Conservation (phyloP, 2,113 vertebrate genomes). For the Odontophorus gujanensis region DNA sequence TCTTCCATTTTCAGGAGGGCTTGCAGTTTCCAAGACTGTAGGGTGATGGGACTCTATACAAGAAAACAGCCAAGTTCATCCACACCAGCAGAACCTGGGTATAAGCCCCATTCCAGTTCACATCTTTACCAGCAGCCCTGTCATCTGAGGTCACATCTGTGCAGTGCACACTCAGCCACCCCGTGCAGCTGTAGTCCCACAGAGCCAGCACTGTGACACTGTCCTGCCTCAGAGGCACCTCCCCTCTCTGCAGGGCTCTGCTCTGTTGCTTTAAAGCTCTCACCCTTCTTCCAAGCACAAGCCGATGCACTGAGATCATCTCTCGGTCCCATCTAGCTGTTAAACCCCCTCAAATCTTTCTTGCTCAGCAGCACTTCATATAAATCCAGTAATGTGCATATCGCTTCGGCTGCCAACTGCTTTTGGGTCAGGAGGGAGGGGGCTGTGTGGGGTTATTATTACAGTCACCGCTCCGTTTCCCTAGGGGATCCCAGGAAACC, state of each 20-base stretch:
- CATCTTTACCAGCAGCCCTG: background rate
- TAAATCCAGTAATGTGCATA: constrained; percentile 70
- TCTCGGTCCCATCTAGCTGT: constrained; percentile 57
- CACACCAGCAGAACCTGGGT: accelerated
- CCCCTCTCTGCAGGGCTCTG: background rate
- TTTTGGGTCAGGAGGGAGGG: constrained; percentile 5
- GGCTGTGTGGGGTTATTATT: background rate
- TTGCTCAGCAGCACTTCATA: constrained; percentile 74
- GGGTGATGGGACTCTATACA: accelerated
- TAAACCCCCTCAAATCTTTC: constrained; percentile 73
- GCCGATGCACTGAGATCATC: constrained; percentile 75
- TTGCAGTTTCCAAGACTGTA: background rate
- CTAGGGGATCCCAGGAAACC: background rate
- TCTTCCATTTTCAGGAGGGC: background rate
- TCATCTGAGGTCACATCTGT: background rate
- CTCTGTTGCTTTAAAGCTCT: constrained; percentile 31
- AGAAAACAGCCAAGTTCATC: background rate
- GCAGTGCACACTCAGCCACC: accelerated
- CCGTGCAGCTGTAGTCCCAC: accelerated
- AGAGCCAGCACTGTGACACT: accelerated
- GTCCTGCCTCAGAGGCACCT: background rate
- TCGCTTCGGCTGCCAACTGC: constrained; percentile 63
- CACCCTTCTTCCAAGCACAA: background rate
- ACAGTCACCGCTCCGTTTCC: background rate
- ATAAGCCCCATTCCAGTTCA: background rate